Base-by-base conservation (phyloP, 2,888 invertebrate species). In the Himalopsyche tibetana region DNA sequence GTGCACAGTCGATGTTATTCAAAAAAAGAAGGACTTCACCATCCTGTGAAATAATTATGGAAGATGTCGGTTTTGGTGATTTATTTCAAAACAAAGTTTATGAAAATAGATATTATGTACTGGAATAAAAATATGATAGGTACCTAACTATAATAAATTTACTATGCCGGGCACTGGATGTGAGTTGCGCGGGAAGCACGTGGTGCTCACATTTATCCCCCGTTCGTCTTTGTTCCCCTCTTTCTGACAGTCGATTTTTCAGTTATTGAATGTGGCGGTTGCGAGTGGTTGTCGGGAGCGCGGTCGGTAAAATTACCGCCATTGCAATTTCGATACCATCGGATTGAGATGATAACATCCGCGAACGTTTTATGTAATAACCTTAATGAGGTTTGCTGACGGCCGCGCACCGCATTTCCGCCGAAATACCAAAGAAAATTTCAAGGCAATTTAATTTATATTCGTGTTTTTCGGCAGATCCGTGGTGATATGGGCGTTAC, bases 361-460 rank as follows among this genome's bases (percentile, higher is more conserved):
- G 55, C 83, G 81, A 51, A 51, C 28, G 82, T 40, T 86, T 86
- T 84, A 82, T 84, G 86, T 86, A 86, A 86, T 86, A 86, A 74
- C 11, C 82, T 40, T 51, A 42, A 79, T 85, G 85, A 79, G 56
- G 40, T 80, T 74, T 55, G 28, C 80, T 79, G 38, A 74, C 83
- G 80, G n/a, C 15, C 80, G 82, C 11, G 51, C 36, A 45, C 79
- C 38, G 45, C 63, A 80, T 83, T 55, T 28, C 55, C 51, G 79
- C 19, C n/a, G n/a, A 40, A 36, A 85, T 28, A 40, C 63, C 82
- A 56, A 81, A 84, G 51, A 80, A 17, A 55, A 36, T 15, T 12
- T 11, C 19, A 42, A 40, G 19, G 79, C 19, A 63, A 19, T 63
- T 63, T 63, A 28, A 63, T 63, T 63, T 19, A 63, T 19, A 19